Base-by-base conservation (phyloP, 2,797 vertebrate genomes). In the Sebastes oblongus region DNA sequence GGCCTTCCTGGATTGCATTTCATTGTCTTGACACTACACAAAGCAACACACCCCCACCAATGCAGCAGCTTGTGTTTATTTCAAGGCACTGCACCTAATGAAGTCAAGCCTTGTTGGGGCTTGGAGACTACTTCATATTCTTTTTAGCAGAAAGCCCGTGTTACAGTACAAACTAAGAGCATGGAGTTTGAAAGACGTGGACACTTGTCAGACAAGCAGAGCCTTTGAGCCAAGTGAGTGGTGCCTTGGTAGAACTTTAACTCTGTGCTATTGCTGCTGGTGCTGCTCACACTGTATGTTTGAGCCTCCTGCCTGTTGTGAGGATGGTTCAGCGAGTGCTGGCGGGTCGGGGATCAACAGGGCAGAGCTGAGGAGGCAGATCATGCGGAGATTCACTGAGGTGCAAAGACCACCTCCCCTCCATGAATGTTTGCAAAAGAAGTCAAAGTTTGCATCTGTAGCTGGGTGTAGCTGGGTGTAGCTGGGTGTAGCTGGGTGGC, bases 301-400 rank as follows among this genome's bases (percentile, higher is more conserved):
- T 8, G 25, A 56, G 77, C 24, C 56, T 69, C n/a, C 36, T 25
- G 62, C 58, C 54, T 70, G 64, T 11, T 59, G 65, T 10, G 27
- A 34, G 24, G 72, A 77, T 1, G 80, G 64, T 64, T 66, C 69
- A 71, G 39, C 59, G 75, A 75, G 61, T 30, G 75, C 78, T 36
- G 61, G 46, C 5, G 18, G 39, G 60, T 56, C 6, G 1, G 8
- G 16, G 20, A 62, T 60, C 75, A 76, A 66, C 75, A 32, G 46
- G 46, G 60, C 59, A 42, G 36, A 52, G 70, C 61, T 3, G 34
- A 78, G 61, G 12, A 39, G 42, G 64, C 25, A 20, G 32, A 72
- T 81, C 67, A 60, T 75, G 71, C 46, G 39, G 72, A 79, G 75
- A 77, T n/a, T 55, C 62, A 73, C 61, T 32, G 74, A 78, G 50